A percentile compares a stretch with the other conserved stretches of the same genome.
Evolutionary conservation across 2,113 vertebrate species (phyloP).

Genomic region (Promerops cafer): DNA sequence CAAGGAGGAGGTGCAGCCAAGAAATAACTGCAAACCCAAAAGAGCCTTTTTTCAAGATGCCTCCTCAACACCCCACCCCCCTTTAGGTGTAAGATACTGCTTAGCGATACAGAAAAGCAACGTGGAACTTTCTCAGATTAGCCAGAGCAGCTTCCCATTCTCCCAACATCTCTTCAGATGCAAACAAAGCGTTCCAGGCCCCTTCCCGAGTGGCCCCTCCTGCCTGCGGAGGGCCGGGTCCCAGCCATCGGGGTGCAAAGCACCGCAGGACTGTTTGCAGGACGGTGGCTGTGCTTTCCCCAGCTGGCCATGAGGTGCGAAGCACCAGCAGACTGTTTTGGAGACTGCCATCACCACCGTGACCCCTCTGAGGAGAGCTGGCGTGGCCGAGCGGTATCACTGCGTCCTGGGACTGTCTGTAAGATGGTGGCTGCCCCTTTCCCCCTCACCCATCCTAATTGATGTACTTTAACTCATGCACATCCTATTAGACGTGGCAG

Average conservation of each 20-base stretch:
- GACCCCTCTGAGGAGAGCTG: background rate
- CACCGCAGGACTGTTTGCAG: background rate
- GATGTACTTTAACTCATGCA: conserved; percentile 74
- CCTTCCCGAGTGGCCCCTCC: background rate
- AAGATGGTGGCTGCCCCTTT: conserved; percentile 6
- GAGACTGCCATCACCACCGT: background rate
- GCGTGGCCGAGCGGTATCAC: background rate
- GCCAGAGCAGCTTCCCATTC: background rate
- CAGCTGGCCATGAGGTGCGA: background rate
- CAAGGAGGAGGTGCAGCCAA: background rate
- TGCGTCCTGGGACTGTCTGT: conserved; percentile 30
- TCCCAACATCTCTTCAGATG: background rate
- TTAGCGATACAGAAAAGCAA: background rate
- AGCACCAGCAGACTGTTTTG: conserved; percentile 16
- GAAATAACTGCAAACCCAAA: background rate
- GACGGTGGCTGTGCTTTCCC: background rate
- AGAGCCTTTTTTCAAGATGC: background rate
- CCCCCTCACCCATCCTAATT: conserved; percentile 22
- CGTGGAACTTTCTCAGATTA: background rate
- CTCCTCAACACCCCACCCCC: background rate
- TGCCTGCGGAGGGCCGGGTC: background rate
- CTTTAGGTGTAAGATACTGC: conserved; percentile 25
- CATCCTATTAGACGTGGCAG: conserved; percentile 76
- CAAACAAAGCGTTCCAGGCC: background rate
- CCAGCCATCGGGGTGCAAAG: conserved; percentile 6